Conservation (phyloP, 2,113 vertebrate genomes). For the Oryzias celebensis region DNA sequence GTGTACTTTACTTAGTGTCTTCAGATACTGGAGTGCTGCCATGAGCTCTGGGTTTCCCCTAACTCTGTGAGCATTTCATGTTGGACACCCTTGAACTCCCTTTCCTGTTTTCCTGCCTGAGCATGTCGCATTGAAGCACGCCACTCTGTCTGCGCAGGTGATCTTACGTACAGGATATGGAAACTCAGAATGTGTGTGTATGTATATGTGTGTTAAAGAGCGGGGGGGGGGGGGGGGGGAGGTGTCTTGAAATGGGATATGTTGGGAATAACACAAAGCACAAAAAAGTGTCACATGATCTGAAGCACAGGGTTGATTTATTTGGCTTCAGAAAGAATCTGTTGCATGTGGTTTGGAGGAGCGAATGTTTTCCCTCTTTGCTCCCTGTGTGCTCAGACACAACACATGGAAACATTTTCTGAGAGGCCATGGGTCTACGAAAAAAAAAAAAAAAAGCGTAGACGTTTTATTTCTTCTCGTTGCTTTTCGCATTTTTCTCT, state of each 20-base stretch:
- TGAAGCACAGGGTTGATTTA: constrained; percentile 74
- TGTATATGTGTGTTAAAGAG: neutral
- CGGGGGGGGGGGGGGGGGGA: neutral
- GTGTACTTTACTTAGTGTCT: constrained; percentile 58
- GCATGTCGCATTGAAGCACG: constrained; percentile 63
- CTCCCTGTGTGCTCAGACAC: constrained; percentile 69
- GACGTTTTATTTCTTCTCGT: constrained; percentile 72
- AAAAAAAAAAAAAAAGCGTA: constrained; percentile 52
- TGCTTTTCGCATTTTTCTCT: constrained; percentile 55
- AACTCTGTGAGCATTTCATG: constrained; percentile 60
- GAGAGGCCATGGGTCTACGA: constrained; percentile 65
- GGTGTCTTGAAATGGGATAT: constrained; percentile 67
- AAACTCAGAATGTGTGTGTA: constrained; percentile 67
- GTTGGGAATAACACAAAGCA: constrained; percentile 75
- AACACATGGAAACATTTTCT: constrained; percentile 79
- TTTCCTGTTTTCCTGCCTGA: constrained; percentile 77
- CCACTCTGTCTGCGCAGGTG: constrained; percentile 74
- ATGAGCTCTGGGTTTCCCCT: constrained; percentile 68
- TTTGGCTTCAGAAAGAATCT: constrained; percentile 75
- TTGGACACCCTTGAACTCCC: constrained; percentile 74
- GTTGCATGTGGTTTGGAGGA: constrained; percentile 77
- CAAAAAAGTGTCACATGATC: constrained; percentile 74
- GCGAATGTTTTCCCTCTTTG: constrained; percentile 72
- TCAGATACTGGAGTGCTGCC: constrained; percentile 55
- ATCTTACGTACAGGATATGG: constrained; percentile 76